A percentile compares a stretch with the other conserved stretches of the same genome.
phyloP scores from a whole-genome alignment of 2,888 invertebrate genomes.

The Xylocampa areola region DNA sequence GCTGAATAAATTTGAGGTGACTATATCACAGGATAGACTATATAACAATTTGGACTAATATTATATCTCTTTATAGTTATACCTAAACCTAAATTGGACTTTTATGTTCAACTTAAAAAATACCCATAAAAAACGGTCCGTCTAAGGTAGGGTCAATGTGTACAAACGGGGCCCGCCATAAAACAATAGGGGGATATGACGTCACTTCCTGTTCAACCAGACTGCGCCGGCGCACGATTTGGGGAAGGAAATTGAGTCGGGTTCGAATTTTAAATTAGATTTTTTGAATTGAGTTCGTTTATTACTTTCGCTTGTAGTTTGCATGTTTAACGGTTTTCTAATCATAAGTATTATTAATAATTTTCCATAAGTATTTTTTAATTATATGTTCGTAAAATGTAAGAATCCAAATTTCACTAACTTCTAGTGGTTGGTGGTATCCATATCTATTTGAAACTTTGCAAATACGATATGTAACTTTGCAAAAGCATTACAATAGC shows the following conservation, averaged over 20 bases:
- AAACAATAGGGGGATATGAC: slow-evolving; percentile 70
- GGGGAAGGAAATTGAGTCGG: slow-evolving; percentile 52
- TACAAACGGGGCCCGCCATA: slow-evolving; percentile 36
- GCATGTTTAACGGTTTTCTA: slow-evolving; percentile 19
- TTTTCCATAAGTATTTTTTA: no score
- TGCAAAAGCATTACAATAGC: no score
- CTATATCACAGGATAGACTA: no score
- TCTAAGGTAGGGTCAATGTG: slow-evolving; percentile 34
- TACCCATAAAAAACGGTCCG: slow-evolving; percentile 36
- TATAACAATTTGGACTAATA: no score
- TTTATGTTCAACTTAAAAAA: slow-evolving; percentile 23
- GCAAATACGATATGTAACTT: no score
- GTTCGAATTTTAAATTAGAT: slow-evolving; percentile 28
- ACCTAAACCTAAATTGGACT: neutral
- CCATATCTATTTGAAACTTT: no score
- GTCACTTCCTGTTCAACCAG: slow-evolving; percentile 69
- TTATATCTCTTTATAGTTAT: no score
- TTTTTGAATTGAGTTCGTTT: slow-evolving; percentile 39
- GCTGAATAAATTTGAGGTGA: no score
- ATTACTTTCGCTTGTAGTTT: slow-evolving; percentile 8
- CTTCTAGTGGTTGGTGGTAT: no score
- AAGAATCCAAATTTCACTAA: no score
- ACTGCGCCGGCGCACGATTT: slow-evolving; percentile 52
- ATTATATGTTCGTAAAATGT: no score
- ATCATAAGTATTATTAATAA: no score